These are phyloP conservation scores for Tyto alba DNA, from an alignment of 2,113 vertebrate species.

Conservation along the genomic window DNA sequence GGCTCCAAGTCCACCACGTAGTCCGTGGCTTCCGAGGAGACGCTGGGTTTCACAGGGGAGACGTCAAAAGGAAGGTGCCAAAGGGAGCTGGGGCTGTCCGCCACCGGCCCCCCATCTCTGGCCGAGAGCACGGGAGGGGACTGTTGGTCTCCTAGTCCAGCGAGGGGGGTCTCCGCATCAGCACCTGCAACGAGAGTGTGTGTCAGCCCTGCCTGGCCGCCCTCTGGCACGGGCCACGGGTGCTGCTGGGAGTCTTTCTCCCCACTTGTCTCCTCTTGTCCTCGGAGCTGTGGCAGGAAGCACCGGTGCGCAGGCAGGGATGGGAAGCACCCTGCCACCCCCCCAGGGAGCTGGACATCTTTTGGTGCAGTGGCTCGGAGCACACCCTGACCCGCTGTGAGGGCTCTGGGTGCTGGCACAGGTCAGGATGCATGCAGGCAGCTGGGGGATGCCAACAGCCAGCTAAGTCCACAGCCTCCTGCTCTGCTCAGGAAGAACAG, in stretches of 20 bases:
- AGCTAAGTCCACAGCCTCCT: neutral
- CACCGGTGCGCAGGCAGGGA: rapidly evolving
- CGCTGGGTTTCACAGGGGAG: slow-evolving; percentile 75
- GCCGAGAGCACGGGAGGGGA: neutral
- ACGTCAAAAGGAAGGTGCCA: slow-evolving; percentile 26
- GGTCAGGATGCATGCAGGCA: neutral
- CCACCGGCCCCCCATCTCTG: neutral
- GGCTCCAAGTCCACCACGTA: slow-evolving; percentile 77
- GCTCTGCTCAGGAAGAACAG: neutral
- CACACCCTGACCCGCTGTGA: neutral
- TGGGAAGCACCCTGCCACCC: neutral
- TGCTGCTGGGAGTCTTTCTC: neutral
- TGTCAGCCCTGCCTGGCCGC: neutral
- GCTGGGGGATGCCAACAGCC: neutral
- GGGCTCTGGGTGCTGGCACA: neutral
- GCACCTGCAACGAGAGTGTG: slow-evolving; percentile 54
- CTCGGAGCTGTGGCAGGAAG: neutral
- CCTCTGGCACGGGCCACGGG: rapidly evolving
- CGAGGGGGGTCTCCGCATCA: neutral
- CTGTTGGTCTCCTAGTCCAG: slow-evolving; percentile 14
- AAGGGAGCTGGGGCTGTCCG: neutral
- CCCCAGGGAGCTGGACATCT: neutral
- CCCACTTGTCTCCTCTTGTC: neutral
- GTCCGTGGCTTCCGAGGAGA: slow-evolving; percentile 78
- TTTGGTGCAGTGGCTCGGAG: neutral